Conservation (phyloP, 1,140 invertebrate genomes). For the Onthophagus taurus region DNA sequence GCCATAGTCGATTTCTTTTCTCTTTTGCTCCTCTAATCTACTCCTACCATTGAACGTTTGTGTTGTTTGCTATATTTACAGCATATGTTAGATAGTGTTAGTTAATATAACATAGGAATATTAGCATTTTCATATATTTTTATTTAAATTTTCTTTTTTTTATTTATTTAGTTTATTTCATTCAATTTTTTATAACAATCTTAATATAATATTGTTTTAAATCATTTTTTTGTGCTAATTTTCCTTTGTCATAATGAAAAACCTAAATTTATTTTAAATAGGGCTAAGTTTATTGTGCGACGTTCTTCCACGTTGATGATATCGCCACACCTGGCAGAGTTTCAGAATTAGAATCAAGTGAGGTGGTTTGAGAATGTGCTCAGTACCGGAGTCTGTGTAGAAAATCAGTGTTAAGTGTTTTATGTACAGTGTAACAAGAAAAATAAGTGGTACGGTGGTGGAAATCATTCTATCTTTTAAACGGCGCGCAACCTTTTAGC, state of each 20-base stretch:
- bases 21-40: conserved; percentile 31
- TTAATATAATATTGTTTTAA: too few species aligned
- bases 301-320: conserved; percentile 20
- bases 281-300: conserved; percentile 12
- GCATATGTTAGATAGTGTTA: conserved; percentile 34
- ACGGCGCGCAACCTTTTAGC: too few species aligned
- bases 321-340: conserved; percentile 18
- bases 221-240: too few species aligned
- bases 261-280: too few species aligned
- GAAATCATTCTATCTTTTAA: too few species aligned
- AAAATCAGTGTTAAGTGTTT: conserved; percentile 31
- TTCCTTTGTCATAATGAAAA: too few species aligned
- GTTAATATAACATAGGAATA: conserved; percentile 18
- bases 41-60: conserved; percentile 37
- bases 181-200: too few species aligned
- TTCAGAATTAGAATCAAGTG: conserved; percentile 37
- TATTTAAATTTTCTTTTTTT: neutral
- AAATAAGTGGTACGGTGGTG: too few species aligned
- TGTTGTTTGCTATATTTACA: conserved; percentile 36
- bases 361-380: conserved; percentile 39
- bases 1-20: conserved; percentile 27
- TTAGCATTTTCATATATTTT: neutral
- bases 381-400: conserved; percentile 36
- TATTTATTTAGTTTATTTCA: too few species aligned
- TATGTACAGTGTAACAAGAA: conserved; percentile 32